Conservation (phyloP, 2,888 invertebrate genomes). For the Coecobrya sp. region DNA sequence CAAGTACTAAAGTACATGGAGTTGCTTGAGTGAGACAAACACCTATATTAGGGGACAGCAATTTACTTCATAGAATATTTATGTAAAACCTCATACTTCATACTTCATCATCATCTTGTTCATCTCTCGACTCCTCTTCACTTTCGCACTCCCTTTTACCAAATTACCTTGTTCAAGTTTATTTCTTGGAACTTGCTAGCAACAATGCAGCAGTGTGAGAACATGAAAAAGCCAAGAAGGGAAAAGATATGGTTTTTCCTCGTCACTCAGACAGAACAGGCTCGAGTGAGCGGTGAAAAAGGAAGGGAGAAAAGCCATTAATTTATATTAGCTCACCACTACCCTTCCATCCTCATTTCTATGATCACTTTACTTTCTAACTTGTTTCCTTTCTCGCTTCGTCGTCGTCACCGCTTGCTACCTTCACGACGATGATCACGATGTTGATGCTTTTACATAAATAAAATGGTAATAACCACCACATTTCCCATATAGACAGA, state of each 20-base stretch:
- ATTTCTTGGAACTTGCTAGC: constrained; percentile 28
- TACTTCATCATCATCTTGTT: constrained; percentile 59
- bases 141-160: constrained; percentile 50
- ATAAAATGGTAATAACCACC: constrained; percentile 50
- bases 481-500: not conserved
- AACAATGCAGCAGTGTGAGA: not conserved
- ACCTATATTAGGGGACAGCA: constrained; percentile 31
- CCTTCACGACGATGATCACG: not conserved
- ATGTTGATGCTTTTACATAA: constrained; percentile 46
- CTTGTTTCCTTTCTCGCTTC: constrained; percentile 44
- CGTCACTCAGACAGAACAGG: constrained; percentile 28
- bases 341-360: constrained; percentile 71
- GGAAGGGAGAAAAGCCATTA: constrained; percentile 74
- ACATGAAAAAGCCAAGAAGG: not conserved
- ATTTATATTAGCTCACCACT: constrained; percentile 75
- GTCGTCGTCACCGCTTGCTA: constrained; percentile 10
- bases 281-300: constrained; percentile 60
- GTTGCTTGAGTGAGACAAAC: not conserved
- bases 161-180: constrained; percentile 60
- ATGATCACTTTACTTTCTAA: constrained; percentile 65
- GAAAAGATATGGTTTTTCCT: constrained; percentile 62
- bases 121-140: constrained; percentile 47
- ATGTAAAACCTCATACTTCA: constrained; percentile 62
- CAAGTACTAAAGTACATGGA: not conserved
- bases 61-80: constrained; percentile 64